These are phyloP conservation scores for Pachydiplax longipennis DNA, from an alignment of 2,888 invertebrate species.

Conservation along the genomic window DNA sequence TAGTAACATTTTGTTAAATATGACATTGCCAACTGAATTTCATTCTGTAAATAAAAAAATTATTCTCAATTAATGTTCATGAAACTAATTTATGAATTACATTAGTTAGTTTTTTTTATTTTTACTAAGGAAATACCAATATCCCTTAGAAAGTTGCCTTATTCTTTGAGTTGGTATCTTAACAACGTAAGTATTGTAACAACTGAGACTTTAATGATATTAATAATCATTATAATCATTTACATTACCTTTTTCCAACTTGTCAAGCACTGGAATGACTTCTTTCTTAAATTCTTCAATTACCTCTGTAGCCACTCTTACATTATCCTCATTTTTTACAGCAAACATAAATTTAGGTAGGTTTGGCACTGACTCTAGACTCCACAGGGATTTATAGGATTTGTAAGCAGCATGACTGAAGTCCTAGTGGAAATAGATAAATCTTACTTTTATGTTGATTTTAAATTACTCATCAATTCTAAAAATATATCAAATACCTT, in stretches of 20 bases:
- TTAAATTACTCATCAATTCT: not conserved
- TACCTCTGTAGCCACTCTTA: conserved; percentile 68
- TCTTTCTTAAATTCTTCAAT: conserved; percentile 70
- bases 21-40: too few species aligned
- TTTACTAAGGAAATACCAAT: too few species aligned
- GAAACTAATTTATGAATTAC: too few species aligned
- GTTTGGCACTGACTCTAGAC: conserved; percentile 72
- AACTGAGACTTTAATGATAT: too few species aligned
- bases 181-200: too few species aligned
- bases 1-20: too few species aligned
- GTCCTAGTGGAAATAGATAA: conserved; percentile 59
- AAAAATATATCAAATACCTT: conserved; percentile 37
- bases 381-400: conserved; percentile 76
- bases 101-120: too few species aligned
- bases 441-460: not conserved
- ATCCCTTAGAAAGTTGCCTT: too few species aligned
- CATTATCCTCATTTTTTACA: conserved; percentile 68
- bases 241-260: conserved; percentile 67
- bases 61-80: too few species aligned
- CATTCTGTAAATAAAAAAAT: too few species aligned
- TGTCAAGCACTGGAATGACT: conserved; percentile 66
- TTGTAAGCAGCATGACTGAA: conserved; percentile 77
- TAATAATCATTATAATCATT: too few species aligned
- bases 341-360: conserved; percentile 75
- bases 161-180: too few species aligned